phyloP scores from a whole-genome alignment of 1,140 invertebrate species.

The Bombus picipes region DNA sequence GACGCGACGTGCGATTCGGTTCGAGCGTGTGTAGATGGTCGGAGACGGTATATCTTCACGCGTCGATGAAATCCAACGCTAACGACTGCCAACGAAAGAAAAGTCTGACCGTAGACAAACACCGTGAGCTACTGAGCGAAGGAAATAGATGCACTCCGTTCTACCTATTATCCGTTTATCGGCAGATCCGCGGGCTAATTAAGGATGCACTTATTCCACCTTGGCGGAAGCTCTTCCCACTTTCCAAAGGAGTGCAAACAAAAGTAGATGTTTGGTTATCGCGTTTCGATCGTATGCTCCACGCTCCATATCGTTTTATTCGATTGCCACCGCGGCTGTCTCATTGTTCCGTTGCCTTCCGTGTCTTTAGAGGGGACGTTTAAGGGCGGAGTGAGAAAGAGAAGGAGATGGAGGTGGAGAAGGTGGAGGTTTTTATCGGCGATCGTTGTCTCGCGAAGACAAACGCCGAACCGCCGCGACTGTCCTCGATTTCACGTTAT shows the following conservation, averaged over 20 bases:
- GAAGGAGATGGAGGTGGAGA: no score
- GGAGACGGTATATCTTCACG: conserved; percentile 24
- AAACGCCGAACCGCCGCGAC: background rate
- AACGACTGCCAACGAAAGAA: background rate
- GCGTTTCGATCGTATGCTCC: background rate
- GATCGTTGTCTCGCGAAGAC: conserved; percentile 44
- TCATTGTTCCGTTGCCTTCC: conserved; percentile 59
- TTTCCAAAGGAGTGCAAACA: conserved; percentile 57
- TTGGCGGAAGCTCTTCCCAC: conserved; percentile 56
- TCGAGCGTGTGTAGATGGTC: conserved; percentile 5
- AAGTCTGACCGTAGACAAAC: conserved; percentile 38
- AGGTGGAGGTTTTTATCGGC: conserved; percentile 13
- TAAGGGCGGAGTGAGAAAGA: background rate
- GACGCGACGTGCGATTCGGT: conserved; percentile 25
- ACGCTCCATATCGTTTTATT: conserved; percentile 43
- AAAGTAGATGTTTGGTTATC: conserved; percentile 13
- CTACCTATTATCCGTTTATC: conserved; percentile 63
- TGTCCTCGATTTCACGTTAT: conserved; percentile 70
- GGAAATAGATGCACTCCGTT: conserved; percentile 46
- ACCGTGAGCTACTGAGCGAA: conserved; percentile 17
- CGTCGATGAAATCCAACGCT: conserved; percentile 23
- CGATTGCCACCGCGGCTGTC: conserved; percentile 35
- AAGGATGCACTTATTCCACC: conserved; percentile 64
- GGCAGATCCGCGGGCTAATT: conserved; percentile 49
- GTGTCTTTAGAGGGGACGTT: background rate